Percentiles rank a stretch among this genome's conserved stretches.
Conservation (phyloP, 64 coral and sea anemone genomes). For the Cladopsammia gracilis region DNA sequence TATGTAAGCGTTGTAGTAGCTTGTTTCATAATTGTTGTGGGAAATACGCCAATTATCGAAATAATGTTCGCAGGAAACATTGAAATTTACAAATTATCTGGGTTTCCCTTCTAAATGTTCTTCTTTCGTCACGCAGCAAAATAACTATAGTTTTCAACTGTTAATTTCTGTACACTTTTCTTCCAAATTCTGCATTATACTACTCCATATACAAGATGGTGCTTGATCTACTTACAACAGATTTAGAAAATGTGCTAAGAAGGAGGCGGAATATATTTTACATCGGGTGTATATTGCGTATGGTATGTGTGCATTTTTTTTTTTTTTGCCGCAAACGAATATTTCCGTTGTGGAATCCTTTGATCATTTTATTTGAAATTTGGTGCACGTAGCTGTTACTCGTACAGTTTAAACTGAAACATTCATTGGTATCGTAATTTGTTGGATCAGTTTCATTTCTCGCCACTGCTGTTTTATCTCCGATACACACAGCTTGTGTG, state of each 20-base stretch:
- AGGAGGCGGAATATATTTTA: not conserved
- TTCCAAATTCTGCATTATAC: no score
- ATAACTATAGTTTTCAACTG: not conserved
- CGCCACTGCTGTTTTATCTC: not conserved
- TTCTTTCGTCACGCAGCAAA: not conserved
- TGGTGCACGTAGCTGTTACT: not conserved
- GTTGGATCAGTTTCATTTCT: not conserved
- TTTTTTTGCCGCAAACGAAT: not conserved
- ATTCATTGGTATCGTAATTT: not conserved
- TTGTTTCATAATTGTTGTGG: not conserved
- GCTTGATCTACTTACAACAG: no score
- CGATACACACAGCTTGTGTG: not conserved
- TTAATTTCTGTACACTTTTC: not conserved
- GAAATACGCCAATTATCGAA: slow-evolving; percentile 26
- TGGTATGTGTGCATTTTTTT: not conserved
- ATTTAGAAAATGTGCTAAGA: no score
- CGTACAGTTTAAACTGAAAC: not conserved
- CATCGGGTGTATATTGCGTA: not conserved
- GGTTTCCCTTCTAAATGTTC: not conserved
- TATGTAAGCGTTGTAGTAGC: not conserved
- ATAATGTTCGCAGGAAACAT: slow-evolving; percentile 29
- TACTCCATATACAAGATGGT: no score
- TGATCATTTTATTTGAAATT: not conserved
- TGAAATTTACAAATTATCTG: not conserved
- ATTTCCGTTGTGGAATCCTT: not conserved